phyloP scores from a whole-genome alignment of 2,888 invertebrate genomes.

The Drosophila anomelani region DNA sequence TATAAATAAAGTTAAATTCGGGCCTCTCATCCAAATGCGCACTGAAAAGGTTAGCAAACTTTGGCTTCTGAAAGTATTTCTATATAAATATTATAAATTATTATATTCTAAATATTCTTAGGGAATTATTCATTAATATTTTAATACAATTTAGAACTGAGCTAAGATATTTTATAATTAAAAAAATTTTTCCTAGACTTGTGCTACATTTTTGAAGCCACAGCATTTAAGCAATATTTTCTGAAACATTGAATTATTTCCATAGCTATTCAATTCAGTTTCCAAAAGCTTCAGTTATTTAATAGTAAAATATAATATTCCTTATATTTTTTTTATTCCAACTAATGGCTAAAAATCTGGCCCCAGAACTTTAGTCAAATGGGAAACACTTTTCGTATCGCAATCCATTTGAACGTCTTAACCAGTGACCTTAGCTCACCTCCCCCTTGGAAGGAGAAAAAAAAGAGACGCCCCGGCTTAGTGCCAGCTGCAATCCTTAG shows the following conservation, averaged over 20 bases:
- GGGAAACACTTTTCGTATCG: neutral
- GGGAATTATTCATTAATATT: neutral
- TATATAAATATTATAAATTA: neutral
- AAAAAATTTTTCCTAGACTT: neutral
- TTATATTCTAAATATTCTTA: neutral
- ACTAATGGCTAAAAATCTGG: neutral
- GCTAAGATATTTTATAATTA: neutral
- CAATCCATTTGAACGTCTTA: conserved; percentile 24
- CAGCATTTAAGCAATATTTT: neutral
- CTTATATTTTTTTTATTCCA: neutral
- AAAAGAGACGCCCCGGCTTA: neutral
- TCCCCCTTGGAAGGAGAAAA: neutral
- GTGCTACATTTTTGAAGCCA: neutral
- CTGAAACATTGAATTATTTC: neutral
- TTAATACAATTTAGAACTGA: neutral
- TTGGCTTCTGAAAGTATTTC: too few species aligned
- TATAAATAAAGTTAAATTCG: too few species aligned
- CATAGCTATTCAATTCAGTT: neutral
- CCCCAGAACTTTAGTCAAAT: neutral
- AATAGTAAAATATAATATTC: neutral
- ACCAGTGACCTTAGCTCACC: conserved; percentile 35
- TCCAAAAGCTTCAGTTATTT: neutral
- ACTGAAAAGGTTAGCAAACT: too few species aligned
- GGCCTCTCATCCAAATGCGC: too few species aligned
- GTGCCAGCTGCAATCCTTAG: conserved; percentile 9